Percentiles rank a stretch among this genome's conserved stretches.
Conservation (phyloP, 92 coral and sea anemone species). For the Hydrozoanthus gracilis region DNA sequence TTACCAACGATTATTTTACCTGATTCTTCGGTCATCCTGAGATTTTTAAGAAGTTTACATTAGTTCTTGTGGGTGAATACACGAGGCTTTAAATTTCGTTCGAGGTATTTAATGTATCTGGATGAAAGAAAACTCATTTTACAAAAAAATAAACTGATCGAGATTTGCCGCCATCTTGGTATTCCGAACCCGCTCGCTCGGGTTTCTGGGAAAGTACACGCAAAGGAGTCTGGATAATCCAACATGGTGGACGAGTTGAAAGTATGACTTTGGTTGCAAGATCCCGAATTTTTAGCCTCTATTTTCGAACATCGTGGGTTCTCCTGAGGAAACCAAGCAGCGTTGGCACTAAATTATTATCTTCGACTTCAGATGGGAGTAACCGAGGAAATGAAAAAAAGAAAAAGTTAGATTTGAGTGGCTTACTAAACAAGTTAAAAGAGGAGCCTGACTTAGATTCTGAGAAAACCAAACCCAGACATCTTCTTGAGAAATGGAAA, state of each 20-base stretch:
- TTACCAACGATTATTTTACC: not conserved
- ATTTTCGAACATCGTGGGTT: not conserved
- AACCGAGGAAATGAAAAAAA: not conserved
- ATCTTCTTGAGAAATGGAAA: constrained; percentile 44
- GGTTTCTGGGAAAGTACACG: constrained; percentile 59
- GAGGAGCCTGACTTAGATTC: constrained; percentile 24
- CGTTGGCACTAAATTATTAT: constrained; percentile 1
- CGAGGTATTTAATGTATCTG: too few relatives aligned
- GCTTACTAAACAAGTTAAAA: constrained; percentile 18
- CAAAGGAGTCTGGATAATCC: constrained; percentile 67
- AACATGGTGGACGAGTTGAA: constrained; percentile 70
- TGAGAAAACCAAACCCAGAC: constrained; percentile 20
- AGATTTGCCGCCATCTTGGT: constrained; percentile 49
- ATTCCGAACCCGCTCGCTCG: constrained; percentile 35
- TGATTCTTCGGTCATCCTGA: constrained; percentile 27
- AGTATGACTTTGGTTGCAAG: constrained; percentile 26
- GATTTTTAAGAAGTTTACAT: not conserved
- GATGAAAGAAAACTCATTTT: too few relatives aligned
- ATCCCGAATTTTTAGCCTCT: constrained; percentile 37
- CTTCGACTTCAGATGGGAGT: constrained; percentile 26
- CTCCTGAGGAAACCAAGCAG: not conserved
- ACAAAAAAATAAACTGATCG: too few relatives aligned
- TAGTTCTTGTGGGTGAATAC: too few relatives aligned
- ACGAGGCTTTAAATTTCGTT: too few relatives aligned
- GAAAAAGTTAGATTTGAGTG: constrained; percentile 21